phyloP scores from a whole-genome alignment of 2,113 vertebrate genomes.

The Dromiciops gliroides region DNA sequence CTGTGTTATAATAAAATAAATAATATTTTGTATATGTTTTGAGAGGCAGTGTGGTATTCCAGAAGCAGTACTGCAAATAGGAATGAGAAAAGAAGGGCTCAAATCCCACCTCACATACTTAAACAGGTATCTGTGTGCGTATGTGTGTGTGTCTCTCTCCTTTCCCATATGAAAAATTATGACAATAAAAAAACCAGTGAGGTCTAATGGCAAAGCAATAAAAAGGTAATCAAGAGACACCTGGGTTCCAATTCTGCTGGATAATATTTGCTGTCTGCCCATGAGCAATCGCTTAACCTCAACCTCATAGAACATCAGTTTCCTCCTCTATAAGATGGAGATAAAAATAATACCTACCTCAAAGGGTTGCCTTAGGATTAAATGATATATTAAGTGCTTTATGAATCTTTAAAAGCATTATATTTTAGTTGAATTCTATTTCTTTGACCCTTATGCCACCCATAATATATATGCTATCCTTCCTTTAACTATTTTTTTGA shows the following conservation, averaged over 20 bases:
- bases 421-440: neutral
- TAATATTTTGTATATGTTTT: neutral
- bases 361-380: neutral
- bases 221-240: neutral
- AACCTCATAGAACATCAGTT: conserved; percentile 8
- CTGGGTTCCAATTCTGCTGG: neutral
- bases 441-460: neutral
- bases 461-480: neutral
- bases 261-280: neutral
- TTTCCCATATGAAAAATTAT: neutral
- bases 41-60: neutral
- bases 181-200: neutral
- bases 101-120: neutral
- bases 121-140: neutral
- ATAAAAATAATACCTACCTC: neutral
- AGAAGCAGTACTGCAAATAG: neutral
- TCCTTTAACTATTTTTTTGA: neutral
- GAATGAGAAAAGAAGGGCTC: neutral
- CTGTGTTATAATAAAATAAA: neutral
- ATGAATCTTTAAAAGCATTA: neutral
- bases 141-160: too few relatives aligned
- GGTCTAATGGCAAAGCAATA: neutral
- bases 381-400: neutral
- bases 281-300: neutral
- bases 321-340: neutral